These are phyloP conservation scores for Magallana angulata DNA, from an alignment of 1,140 invertebrate species.

Conservation along the genomic window DNA sequence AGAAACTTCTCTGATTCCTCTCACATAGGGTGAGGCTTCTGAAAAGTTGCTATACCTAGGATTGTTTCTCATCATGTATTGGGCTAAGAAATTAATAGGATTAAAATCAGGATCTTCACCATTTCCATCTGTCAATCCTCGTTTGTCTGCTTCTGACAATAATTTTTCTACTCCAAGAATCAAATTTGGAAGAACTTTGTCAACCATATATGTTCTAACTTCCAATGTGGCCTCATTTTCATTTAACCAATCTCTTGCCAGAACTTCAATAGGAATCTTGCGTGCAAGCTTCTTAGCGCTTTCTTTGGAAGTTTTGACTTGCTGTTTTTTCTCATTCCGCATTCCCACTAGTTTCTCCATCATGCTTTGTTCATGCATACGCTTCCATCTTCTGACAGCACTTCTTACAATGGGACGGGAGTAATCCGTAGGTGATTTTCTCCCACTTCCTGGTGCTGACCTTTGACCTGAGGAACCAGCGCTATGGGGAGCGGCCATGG, in stretches of 20 bases:
- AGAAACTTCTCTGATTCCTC: slow-evolving; percentile 75
- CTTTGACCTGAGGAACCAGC: slow-evolving; percentile 46
- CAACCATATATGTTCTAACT: slow-evolving; percentile 76
- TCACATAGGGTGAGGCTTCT: slow-evolving; percentile 78
- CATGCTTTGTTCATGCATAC: slow-evolving; percentile 75
- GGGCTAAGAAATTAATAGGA: slow-evolving; percentile 79
- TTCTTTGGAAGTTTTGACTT: slow-evolving; percentile 66
- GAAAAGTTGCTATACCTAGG: slow-evolving; percentile 78
- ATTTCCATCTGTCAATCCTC: slow-evolving; percentile 69
- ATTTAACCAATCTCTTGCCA: slow-evolving; percentile 77
- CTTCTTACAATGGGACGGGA: slow-evolving; percentile 63
- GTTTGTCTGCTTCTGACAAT: slow-evolving; percentile 76
- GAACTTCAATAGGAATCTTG: slow-evolving; percentile 78
- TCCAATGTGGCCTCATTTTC: slow-evolving; percentile 75
- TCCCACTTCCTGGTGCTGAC: slow-evolving; percentile 55
- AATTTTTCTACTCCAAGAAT: slow-evolving; percentile 79
- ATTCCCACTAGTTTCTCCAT: slow-evolving; percentile 74
- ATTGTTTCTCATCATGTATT: slow-evolving; percentile 80
- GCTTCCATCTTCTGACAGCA: slow-evolving; percentile 73
- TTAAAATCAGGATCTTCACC: slow-evolving; percentile 77
- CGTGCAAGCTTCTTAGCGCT: slow-evolving; percentile 71
- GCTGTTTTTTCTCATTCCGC: slow-evolving; percentile 73
- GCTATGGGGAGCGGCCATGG: slow-evolving; percentile 54
- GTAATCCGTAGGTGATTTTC: slow-evolving; percentile 58
- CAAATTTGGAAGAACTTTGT: slow-evolving; percentile 77